phyloP scores from a whole-genome alignment of 2,113 vertebrate species.

The Siphamia tubifer region DNA sequence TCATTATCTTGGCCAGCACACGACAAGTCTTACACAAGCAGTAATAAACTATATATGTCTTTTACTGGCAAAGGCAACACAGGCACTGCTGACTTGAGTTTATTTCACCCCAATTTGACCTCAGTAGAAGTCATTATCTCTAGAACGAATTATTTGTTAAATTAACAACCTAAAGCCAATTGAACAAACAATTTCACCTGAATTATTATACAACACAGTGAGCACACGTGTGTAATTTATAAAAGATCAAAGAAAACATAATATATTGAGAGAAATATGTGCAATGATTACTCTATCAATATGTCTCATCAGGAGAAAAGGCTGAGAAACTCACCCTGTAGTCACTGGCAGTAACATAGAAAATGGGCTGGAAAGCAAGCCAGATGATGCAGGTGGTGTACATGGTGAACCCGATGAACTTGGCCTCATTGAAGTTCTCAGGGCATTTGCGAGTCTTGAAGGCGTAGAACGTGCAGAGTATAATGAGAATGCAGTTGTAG shows the following conservation, averaged over 20 bases:
- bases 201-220: constrained; percentile 1
- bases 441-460: constrained; percentile 99
- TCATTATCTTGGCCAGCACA: not conserved
- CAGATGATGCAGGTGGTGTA: constrained; percentile 99
- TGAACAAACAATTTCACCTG: constrained; percentile 11
- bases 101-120: constrained; percentile 8
- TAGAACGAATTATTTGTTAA: constrained; percentile 9
- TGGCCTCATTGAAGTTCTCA: constrained; percentile 98
- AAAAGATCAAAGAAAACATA: not conserved
- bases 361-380: constrained; percentile 98
- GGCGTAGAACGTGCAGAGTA: constrained; percentile 97
- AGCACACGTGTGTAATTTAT: not conserved
- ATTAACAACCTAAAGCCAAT: not conserved
- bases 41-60: constrained; percentile 2
- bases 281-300: not conserved
- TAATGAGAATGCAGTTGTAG: constrained; percentile 96
- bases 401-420: constrained; percentile 99
- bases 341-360: constrained; percentile 98
- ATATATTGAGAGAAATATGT: not conserved
- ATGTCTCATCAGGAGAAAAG: not conserved
- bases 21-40: not conserved
- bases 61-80: not conserved
- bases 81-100: not conserved
- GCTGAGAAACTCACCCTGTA: constrained; percentile 87
- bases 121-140: constrained; percentile 19